These are phyloP conservation scores for Madoqua kirkii DNA, from an alignment of 2,113 vertebrate genomes.

Conservation along the genomic window DNA sequence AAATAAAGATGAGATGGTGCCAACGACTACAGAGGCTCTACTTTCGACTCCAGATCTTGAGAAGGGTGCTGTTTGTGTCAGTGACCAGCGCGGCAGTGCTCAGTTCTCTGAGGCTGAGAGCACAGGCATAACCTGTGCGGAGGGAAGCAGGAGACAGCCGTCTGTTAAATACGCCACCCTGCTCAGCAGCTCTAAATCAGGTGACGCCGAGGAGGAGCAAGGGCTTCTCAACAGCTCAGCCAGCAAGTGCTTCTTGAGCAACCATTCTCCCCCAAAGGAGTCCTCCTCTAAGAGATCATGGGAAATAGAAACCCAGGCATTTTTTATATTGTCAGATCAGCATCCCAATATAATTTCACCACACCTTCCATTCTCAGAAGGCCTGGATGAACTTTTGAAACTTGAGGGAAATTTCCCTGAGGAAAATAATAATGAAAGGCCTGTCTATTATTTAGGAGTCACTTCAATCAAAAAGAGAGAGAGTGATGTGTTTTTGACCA, in stretches of 20 bases:
- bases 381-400: constrained; percentile 85
- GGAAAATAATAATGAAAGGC: constrained; percentile 61
- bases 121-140: background rate
- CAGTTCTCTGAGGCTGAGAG: constrained; percentile 48
- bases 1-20: constrained; percentile 52
- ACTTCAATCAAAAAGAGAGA: constrained; percentile 69
- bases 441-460: constrained; percentile 85
- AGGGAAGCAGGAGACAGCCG: constrained; percentile 73
- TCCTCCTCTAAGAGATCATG: constrained; percentile 80
- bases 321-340: constrained; percentile 67
- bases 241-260: constrained; percentile 78
- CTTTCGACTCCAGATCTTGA: constrained; percentile 58
- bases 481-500: constrained; percentile 51
- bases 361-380: constrained; percentile 85
- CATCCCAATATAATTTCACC: constrained; percentile 66
- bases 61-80: constrained; percentile 63
- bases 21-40: background rate
- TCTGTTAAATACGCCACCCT: constrained; percentile 86
- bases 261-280: constrained; percentile 72
- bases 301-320: constrained; percentile 76
- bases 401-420: constrained; percentile 73
- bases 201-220: constrained; percentile 62
- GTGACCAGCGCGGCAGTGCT: constrained; percentile 58
- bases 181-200: constrained; percentile 58
- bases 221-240: constrained; percentile 71